Percentiles rank a stretch among this genome's conserved stretches.
These are phyloP conservation scores for Psylliodes chrysocephalus DNA, from an alignment of 2,888 invertebrate genomes.

Conservation along the genomic window DNA sequence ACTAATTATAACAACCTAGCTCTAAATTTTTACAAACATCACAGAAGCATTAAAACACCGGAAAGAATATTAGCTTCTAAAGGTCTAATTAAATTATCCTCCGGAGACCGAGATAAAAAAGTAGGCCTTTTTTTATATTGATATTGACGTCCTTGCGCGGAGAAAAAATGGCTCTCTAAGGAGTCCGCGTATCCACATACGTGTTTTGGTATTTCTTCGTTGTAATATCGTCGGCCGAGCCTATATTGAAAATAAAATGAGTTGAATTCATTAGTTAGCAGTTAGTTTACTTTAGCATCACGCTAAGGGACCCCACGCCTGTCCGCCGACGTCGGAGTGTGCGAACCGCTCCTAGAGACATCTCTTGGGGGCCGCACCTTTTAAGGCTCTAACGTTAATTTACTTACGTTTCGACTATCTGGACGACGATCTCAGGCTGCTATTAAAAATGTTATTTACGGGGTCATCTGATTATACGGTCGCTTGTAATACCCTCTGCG, in stretches of 20 bases:
- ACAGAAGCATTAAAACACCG: too few species aligned
- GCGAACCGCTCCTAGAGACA: constrained; percentile 63
- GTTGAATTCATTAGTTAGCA: constrained; percentile 60
- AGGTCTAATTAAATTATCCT: not conserved
- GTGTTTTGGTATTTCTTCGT: constrained; percentile 40
- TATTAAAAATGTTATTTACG: constrained; percentile 49
- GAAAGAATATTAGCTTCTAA: not conserved
- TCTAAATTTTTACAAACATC: too few species aligned
- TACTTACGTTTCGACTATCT: constrained; percentile 46
- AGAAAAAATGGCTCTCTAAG: not conserved
- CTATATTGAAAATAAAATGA: constrained; percentile 58
- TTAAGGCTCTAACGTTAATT: constrained; percentile 48
- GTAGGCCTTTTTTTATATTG: not conserved
- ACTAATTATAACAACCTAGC: too few species aligned
- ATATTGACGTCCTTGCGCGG: not conserved
- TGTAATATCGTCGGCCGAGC: constrained; percentile 47
- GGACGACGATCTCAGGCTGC: constrained; percentile 38
- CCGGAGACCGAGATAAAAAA: not conserved
- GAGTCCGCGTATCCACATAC: not conserved
- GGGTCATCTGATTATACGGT: constrained; percentile 37
- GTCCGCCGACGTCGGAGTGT: constrained; percentile 47
- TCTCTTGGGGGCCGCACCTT: constrained; percentile 63
- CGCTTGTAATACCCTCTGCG: constrained; percentile 26
- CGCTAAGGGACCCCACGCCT: constrained; percentile 63
- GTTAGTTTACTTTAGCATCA: constrained; percentile 61